These are phyloP conservation scores for Crypturellus tataupa DNA, from an alignment of 2,797 vertebrate species.

Conservation along the genomic window DNA sequence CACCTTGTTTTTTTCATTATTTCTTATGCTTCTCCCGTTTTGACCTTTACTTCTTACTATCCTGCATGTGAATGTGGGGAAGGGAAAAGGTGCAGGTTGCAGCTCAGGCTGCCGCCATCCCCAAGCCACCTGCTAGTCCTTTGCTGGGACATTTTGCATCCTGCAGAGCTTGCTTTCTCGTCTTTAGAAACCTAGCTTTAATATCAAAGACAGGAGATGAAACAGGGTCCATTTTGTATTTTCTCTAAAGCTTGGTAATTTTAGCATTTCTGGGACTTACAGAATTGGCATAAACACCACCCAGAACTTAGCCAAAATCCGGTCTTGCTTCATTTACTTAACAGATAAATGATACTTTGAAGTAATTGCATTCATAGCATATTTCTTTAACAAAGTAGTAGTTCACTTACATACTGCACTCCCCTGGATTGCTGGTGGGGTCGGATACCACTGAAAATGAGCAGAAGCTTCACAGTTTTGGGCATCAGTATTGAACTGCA, in stretches of 20 bases:
- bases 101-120: neutral
- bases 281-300: neutral
- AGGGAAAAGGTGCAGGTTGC: neutral
- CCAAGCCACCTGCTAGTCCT: neutral
- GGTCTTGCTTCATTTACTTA: neutral
- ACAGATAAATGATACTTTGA: neutral
- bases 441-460: neutral
- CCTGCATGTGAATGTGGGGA: rapidly evolving
- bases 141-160: rapidly evolving
- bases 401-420: neutral
- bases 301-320: neutral
- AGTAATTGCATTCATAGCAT: neutral
- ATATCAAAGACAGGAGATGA: neutral
- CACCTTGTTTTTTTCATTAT: neutral
- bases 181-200: neutral
- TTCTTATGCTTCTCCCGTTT: neutral
- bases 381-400: neutral
- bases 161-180: rapidly evolving
- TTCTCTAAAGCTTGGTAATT: neutral
- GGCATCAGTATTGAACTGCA: neutral
- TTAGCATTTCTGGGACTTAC: neutral
- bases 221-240: neutral
- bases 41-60: neutral
- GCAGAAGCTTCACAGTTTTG: neutral
- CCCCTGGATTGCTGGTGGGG: neutral